These are phyloP conservation scores for Phrynosoma platyrhinos DNA, from an alignment of 2,113 vertebrate species.

Conservation along the genomic window DNA sequence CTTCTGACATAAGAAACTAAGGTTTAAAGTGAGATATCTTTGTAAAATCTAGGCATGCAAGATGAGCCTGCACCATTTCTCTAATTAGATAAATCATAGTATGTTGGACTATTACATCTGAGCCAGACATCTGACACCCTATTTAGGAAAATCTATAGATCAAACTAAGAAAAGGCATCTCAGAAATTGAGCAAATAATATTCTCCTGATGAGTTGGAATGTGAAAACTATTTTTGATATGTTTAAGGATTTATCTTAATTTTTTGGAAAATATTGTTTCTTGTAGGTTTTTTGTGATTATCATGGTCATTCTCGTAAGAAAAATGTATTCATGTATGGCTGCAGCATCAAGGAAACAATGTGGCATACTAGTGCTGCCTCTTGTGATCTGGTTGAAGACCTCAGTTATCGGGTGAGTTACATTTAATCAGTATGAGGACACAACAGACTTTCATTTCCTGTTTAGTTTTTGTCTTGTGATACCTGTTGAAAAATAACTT, in stretches of 20 bases:
- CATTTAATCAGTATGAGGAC: not conserved
- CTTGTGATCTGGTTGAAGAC: slow-evolving; percentile 91
- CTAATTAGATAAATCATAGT: not conserved
- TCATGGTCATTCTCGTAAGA: slow-evolving; percentile 98
- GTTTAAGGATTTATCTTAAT: slow-evolving; percentile 19
- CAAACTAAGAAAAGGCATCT: not conserved
- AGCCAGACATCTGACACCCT: not conserved
- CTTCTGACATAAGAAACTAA: not conserved
- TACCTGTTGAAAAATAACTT: not conserved
- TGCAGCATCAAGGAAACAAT: slow-evolving; percentile 97
- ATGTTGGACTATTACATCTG: not conserved
- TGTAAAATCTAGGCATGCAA: not conserved
- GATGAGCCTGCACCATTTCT: too few species aligned
- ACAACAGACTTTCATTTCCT: not conserved
- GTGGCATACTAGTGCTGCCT: slow-evolving; percentile 87
- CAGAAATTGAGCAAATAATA: not conserved
- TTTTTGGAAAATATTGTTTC: slow-evolving; percentile 44
- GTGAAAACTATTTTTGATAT: not conserved
- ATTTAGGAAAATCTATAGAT: not conserved
- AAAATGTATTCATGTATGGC: slow-evolving; percentile 99
- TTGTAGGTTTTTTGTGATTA: slow-evolving; percentile 91
- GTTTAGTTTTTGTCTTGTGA: not conserved
- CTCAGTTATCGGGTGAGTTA: slow-evolving; percentile 88
- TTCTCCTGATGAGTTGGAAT: not conserved
- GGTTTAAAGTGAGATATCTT: too few species aligned